phyloP scores from a whole-genome alignment of 2,797 vertebrate species.

The Coracias cyanogaster region DNA sequence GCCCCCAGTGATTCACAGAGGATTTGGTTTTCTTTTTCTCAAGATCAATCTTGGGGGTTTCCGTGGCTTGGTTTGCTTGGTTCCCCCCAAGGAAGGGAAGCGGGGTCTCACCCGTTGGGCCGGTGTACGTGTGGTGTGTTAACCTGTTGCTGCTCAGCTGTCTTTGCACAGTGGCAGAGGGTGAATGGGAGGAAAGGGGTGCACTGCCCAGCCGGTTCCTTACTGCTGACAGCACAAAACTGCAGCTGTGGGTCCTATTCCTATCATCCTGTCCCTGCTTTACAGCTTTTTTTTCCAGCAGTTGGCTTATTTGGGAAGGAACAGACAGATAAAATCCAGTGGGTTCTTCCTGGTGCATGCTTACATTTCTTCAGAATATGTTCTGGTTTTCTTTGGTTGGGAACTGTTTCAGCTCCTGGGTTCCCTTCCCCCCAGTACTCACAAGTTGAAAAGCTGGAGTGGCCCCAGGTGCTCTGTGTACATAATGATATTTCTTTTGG shows the following conservation, averaged over 20 bases:
- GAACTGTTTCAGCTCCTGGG: background rate
- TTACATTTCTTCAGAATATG: background rate
- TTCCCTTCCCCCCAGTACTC: background rate
- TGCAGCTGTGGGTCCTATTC: slow-evolving; percentile 58
- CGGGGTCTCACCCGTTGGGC: accelerated
- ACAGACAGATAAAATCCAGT: background rate
- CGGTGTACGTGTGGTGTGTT: background rate
- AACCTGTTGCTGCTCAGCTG: background rate
- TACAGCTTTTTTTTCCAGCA: slow-evolving; percentile 31
- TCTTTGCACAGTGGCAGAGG: background rate
- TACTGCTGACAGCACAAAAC: slow-evolving; percentile 3
- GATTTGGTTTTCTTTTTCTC: background rate
- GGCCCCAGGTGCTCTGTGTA: background rate
- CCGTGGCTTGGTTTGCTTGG: background rate
- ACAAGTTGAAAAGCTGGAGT: background rate
- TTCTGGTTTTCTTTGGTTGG: background rate
- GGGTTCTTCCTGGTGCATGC: background rate
- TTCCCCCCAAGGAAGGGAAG: background rate
- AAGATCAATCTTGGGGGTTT: background rate
- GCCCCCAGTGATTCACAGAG: background rate
- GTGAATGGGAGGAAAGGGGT: background rate
- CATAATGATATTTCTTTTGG: background rate
- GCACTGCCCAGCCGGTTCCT: background rate
- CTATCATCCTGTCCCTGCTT: background rate
- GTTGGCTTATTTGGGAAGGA: slow-evolving; percentile 21